phyloP scores from a whole-genome alignment of 2,797 vertebrate genomes.

The Lophius americanus region DNA sequence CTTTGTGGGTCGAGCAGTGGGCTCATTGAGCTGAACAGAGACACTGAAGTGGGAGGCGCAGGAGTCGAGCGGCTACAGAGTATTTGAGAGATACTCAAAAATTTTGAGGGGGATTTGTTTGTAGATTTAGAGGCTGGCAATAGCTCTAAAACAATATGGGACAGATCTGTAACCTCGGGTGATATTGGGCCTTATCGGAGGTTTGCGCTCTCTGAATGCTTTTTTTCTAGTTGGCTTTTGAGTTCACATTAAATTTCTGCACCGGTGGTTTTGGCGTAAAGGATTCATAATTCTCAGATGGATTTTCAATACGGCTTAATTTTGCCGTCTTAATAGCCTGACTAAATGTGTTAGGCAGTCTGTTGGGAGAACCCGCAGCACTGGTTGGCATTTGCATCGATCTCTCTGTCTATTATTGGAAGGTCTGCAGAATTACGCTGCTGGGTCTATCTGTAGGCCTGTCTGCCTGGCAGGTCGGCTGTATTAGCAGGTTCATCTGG shows the following conservation, averaged over 20 bases:
- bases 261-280: conserved; percentile 18
- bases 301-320: conserved; percentile 30
- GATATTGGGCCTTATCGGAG: too few species aligned
- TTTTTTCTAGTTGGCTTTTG: background rate
- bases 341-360: conserved; percentile 49
- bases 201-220: too few species aligned
- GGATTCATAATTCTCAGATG: conserved; percentile 18
- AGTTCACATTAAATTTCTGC: background rate
- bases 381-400: conserved; percentile 45
- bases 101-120: too few species aligned
- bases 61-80: too few species aligned
- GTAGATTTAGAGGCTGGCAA: too few species aligned
- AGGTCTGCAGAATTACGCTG: conserved; percentile 46
- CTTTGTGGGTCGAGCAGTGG: too few species aligned
- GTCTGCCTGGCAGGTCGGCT: conserved; percentile 54
- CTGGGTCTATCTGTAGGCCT: conserved; percentile 49
- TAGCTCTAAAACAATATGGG: too few species aligned
- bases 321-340: conserved; percentile 45
- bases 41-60: too few species aligned
- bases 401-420: conserved; percentile 53
- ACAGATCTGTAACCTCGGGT: too few species aligned
- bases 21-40: too few species aligned
- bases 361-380: conserved; percentile 39
- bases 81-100: too few species aligned
- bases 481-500: conserved; percentile 66